These are phyloP conservation scores for Cossypha caffra DNA, from an alignment of 2,797 vertebrate genomes.

Conservation along the genomic window DNA sequence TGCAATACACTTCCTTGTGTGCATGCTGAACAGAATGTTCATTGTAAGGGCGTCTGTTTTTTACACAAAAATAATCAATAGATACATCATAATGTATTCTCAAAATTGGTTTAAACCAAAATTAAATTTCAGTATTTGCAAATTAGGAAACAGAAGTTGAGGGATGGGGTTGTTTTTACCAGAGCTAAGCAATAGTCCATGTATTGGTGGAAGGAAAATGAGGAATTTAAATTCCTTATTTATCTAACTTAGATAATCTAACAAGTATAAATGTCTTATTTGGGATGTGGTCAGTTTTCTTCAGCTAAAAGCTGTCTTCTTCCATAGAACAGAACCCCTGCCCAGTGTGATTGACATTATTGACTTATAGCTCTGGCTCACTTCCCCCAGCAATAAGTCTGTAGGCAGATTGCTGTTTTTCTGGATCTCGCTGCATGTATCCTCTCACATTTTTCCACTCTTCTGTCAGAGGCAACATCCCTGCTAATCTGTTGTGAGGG, in stretches of 20 bases:
- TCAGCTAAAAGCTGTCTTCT: not conserved
- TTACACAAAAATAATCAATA: not conserved
- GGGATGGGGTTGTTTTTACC: not conserved
- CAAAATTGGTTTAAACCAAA: not conserved
- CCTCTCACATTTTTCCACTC: not conserved
- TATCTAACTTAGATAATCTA: not conserved
- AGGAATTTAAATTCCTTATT: not conserved
- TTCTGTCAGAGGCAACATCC: not conserved
- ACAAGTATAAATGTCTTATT: not conserved
- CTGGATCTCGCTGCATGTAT: not conserved
- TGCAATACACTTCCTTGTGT: not conserved
- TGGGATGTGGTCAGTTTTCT: not conserved
- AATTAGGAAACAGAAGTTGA: not conserved
- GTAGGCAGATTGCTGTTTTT: not conserved
- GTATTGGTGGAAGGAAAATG: not conserved
- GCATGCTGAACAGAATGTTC: not conserved
- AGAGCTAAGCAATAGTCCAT: not conserved
- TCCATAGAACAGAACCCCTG: not conserved
- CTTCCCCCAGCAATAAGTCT: not conserved
- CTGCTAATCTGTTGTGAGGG: not conserved
- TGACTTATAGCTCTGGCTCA: not conserved
- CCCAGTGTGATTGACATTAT: fast-evolving
- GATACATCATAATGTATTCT: not conserved
- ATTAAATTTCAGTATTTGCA: not conserved
- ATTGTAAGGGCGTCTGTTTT: not conserved